These are phyloP conservation scores for Tenodera sinensis DNA, from an alignment of 2,888 invertebrate species.

Conservation along the genomic window DNA sequence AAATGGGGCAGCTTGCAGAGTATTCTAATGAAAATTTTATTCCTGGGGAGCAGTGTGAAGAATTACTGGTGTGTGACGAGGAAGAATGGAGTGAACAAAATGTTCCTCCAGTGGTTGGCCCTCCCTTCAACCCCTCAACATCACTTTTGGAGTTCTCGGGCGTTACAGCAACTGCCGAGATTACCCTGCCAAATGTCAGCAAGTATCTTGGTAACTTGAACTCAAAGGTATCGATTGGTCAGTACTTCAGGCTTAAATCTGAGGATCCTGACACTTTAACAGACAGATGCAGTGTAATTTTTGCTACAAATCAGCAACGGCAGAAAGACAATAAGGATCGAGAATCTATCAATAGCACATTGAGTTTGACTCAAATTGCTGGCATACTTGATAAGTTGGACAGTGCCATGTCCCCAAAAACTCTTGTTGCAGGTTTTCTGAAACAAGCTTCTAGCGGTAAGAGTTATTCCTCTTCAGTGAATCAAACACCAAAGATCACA, in stretches of 20 bases:
- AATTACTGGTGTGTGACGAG: not conserved
- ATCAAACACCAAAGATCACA: no score
- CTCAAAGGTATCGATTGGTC: not conserved
- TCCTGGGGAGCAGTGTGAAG: not conserved
- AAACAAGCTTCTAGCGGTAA: not conserved
- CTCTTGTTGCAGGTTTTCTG: not conserved
- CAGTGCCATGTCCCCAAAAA: not conserved
- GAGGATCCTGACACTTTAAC: not conserved
- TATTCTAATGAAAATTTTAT: not conserved
- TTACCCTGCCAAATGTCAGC: not conserved
- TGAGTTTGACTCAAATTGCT: not conserved
- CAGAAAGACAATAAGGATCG: not conserved
- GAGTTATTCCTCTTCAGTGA: no score
- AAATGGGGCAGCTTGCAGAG: not conserved
- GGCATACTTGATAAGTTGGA: not conserved
- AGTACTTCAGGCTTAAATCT: not conserved
- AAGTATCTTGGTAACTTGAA: not conserved
- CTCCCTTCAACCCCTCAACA: not conserved
- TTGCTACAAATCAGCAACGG: not conserved
- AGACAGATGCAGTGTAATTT: not conserved
- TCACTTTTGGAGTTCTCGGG: not conserved
- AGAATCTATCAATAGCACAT: not conserved
- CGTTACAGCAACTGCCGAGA: not conserved
- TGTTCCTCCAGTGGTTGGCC: not conserved
- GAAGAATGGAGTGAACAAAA: not conserved